Evolutionary conservation across 1,140 invertebrate genomes (phyloP).

Genomic region (Thaumatotibia leucotreta): DNA sequence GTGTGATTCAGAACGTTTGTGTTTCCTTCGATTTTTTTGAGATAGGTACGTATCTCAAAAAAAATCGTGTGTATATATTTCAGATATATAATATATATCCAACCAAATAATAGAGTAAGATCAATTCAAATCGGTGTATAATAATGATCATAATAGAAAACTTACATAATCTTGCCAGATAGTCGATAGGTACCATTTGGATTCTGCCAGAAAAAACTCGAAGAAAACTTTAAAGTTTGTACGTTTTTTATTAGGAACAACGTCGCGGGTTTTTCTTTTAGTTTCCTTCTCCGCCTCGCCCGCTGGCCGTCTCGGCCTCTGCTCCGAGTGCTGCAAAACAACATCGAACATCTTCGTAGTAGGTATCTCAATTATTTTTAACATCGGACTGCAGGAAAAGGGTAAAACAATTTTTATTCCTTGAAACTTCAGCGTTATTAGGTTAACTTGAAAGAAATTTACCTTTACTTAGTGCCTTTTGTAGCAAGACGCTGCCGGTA

Average conservation of each 20-base stretch:
- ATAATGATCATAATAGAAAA: background rate
- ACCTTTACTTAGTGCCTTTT: constrained; percentile 21
- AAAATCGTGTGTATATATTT: too few species aligned
- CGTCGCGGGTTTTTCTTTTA: background rate
- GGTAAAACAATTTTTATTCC: constrained; percentile 9
- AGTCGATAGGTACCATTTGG: background rate
- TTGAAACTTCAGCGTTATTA: background rate
- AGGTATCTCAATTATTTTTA: constrained; percentile 5
- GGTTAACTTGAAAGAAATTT: background rate
- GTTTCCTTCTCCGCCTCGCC: background rate
- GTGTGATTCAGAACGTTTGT: too few species aligned
- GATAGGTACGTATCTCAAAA: too few species aligned
- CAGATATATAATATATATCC: too few species aligned
- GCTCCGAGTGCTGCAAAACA: constrained; percentile 5
- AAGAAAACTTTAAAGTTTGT: background rate
- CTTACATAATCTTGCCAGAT: background rate
- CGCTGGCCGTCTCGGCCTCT: background rate
- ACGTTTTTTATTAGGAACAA: background rate
- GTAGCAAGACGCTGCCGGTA: constrained; percentile 23
- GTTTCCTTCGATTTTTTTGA: too few species aligned
- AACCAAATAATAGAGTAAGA: too few species aligned
- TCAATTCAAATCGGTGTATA: background rate
- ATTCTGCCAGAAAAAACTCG: background rate
- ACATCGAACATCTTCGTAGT: constrained; percentile 3
- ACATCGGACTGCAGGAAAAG: background rate